Conservation (phyloP, 2,113 vertebrate species). For the Pyrgilauda ruficollis region DNA sequence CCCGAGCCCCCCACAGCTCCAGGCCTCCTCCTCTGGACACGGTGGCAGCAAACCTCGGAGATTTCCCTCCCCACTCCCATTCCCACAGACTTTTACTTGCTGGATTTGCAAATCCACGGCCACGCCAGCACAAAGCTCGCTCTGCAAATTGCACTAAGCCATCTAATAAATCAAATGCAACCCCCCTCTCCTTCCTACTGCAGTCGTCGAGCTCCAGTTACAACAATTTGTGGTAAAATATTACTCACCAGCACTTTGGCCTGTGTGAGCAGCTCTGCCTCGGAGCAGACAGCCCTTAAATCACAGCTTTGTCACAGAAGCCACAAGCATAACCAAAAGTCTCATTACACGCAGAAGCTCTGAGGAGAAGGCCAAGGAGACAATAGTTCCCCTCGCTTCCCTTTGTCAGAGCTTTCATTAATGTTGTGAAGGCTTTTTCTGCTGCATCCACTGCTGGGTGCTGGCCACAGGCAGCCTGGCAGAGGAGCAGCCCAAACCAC, state of each 20-base stretch:
- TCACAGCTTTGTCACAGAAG: conserved; percentile 64
- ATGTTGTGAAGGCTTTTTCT: neutral
- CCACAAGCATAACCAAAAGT: conserved; percentile 56
- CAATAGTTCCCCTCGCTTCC: conserved; percentile 18
- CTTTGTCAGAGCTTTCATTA: conserved; percentile 62
- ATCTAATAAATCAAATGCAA: neutral
- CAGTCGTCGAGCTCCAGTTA: conserved; percentile 53
- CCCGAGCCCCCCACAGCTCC: fast-evolving
- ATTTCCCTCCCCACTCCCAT: neutral
- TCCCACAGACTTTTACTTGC: neutral
- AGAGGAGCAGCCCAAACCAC: neutral
- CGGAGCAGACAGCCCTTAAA: conserved; percentile 53
- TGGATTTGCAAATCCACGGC: neutral
- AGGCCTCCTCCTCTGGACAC: neutral
- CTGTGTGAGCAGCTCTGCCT: conserved; percentile 17
- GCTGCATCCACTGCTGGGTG: neutral
- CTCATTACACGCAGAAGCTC: conserved; percentile 41
- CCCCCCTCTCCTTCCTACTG: neutral
- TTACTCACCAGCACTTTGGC: conserved; percentile 50
- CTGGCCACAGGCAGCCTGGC: neutral
- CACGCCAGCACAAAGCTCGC: neutral
- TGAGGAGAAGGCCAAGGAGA: conserved; percentile 27
- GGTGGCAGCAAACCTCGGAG: neutral
- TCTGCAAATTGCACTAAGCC: neutral
- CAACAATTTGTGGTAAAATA: conserved; percentile 64